Evolutionary conservation across 2,797 vertebrate species (phyloP).

Genomic region (Aeoliscus strigatus): DNA sequence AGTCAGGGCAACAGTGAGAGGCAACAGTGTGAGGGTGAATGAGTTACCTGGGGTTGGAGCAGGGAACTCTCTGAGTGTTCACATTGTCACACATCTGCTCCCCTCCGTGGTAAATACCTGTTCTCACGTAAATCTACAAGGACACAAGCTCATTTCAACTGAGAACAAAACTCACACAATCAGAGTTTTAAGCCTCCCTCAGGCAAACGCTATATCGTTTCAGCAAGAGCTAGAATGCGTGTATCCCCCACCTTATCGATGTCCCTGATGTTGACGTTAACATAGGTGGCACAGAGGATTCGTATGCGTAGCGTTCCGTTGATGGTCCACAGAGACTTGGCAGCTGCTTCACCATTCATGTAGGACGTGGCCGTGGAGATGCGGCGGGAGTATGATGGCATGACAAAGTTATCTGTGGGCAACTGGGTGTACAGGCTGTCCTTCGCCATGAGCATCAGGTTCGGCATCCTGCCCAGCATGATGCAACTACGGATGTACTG

Average conservation of each 20-base stretch:
- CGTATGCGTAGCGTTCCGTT: constrained; percentile 72
- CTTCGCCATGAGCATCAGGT: constrained; percentile 80
- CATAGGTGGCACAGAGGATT: constrained; percentile 78
- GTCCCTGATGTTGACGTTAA: constrained; percentile 81
- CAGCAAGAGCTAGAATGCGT: too few species aligned
- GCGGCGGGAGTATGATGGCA: constrained; percentile 80
- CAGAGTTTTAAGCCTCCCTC: too few species aligned
- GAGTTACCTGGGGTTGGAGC: constrained; percentile 88
- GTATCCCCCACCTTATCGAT: constrained; percentile 82
- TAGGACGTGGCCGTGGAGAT: too few species aligned
- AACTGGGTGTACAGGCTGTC: constrained; percentile 79
- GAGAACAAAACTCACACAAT: constrained; percentile 1
- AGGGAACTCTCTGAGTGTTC: constrained; percentile 93
- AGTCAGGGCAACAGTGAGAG: background rate
- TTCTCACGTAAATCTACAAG: constrained; percentile 91
- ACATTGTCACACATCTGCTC: constrained; percentile 97
- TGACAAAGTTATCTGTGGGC: constrained; percentile 72
- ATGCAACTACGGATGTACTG: constrained; percentile 79
- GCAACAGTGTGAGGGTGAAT: background rate
- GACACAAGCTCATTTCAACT: constrained; percentile 5
- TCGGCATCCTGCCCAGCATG: constrained; percentile 74
- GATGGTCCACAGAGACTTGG: constrained; percentile 78
- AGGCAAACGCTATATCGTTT: too few species aligned
- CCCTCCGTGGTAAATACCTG: constrained; percentile 94
- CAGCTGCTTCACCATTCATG: too few species aligned